Base-by-base conservation (phyloP, 2,888 invertebrate species). In the Lithophane ornitopus region DNA sequence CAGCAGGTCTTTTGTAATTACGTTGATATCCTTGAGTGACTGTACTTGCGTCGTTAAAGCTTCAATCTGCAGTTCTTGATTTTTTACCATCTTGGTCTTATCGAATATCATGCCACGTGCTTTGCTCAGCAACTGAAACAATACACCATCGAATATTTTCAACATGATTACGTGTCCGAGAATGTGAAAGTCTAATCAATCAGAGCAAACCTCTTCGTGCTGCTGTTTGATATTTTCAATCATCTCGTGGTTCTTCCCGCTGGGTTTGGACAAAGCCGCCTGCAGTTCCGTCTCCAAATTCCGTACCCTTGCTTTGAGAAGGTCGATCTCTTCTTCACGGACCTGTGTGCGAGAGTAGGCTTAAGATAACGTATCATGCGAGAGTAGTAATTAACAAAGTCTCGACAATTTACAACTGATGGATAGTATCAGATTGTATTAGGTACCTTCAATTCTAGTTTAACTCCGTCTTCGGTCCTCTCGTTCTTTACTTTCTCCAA, bases 1-100 rank as follows among this genome's bases (percentile, higher is more conserved):
- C 39, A 98, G 93, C 89, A 98, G 95, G 87, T 98, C 98, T 91
- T 98, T 98, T 3, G 98, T 98, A 78, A 98, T 98, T 16, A 97
- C 94, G n/a, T 98, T 97, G 63, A 98, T 98, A 90, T 98, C 98
- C 91, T 98, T 98, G 52, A 98, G 95, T 1, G 98, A 98, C 61
- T 97, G 96, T 12, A 98, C 98, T 93, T 98, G 98, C 12, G 97
- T 97, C 46, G 95, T 97, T 67, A 98, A 93, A 0, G 98, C 98
- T 78, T 97, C 97, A 72, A 98, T 98, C 93, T 98, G 98, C 84
- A 98, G 96, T 90, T 98, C 98, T 90, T 98, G 98, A 91, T 98
- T 98, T 90, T 98, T 97, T 83, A 98, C 98, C 88, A 98, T 97
- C 94, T 98, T 98, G 0, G 97, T 98, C 92, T 98, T 98, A 90